A percentile compares a stretch with the other conserved stretches of the same genome.
Conservation (phyloP, 2,888 invertebrate genomes). For the Cactoblastis cactorum region DNA sequence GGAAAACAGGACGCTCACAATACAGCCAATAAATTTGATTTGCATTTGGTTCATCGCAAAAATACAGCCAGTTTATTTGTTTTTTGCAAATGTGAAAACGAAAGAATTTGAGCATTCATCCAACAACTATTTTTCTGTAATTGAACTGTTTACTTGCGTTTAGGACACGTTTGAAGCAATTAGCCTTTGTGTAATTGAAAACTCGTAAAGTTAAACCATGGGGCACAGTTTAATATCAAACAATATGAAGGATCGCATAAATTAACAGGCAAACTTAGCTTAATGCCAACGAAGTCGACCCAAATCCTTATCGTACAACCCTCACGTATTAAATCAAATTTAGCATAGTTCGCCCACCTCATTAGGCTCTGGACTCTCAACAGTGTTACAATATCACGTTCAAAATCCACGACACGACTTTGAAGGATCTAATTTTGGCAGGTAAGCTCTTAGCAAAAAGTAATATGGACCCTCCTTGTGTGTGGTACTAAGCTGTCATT, state of each 20-base stretch:
- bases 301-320: background rate
- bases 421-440: constrained; percentile 22
- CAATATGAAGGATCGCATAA: background rate
- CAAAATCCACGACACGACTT: constrained; percentile 15
- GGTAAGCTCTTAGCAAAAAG: constrained; percentile 33
- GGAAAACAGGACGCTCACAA: background rate
- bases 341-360: background rate
- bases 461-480: constrained; percentile 41
- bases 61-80: background rate
- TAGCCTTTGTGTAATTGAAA: no score
- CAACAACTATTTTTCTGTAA: no score
- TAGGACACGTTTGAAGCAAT: no score
- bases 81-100: background rate
- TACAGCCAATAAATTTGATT: constrained; percentile 3
- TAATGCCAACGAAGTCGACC: background rate
- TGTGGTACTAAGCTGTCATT: constrained; percentile 46
- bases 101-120: background rate
- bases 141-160: no score
- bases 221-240: background rate
- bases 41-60: background rate
- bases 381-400: background rate
- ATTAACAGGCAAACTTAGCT: background rate
- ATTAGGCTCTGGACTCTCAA: background rate
- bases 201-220: no score
- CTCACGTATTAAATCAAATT: constrained; percentile 7